These are phyloP conservation scores for Noctuana brunneofusca DNA, from an alignment of 2,888 invertebrate species.

Conservation along the genomic window DNA sequence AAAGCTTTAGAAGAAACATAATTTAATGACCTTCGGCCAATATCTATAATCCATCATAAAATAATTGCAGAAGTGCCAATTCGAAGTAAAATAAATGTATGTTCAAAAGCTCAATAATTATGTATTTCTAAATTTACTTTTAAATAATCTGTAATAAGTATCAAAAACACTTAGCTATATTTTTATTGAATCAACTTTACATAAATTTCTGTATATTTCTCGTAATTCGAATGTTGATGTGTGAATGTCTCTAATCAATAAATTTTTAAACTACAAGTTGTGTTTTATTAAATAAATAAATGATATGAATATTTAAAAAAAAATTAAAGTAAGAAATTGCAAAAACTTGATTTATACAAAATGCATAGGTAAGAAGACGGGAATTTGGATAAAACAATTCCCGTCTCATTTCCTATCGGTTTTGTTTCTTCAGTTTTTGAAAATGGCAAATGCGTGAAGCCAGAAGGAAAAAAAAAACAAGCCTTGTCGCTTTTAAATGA, in stretches of 20 bases:
- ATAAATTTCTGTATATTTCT: slow-evolving; percentile 43
- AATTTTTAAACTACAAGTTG: slow-evolving; percentile 51
- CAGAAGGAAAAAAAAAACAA: no score
- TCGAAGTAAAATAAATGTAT: slow-evolving; percentile 35
- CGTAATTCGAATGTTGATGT: slow-evolving; percentile 76
- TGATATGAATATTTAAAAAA: neutral
- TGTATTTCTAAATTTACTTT: slow-evolving; percentile 25
- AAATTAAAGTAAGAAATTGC: no score
- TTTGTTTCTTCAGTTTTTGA: no score
- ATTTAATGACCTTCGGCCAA: no score
- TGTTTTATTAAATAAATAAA: slow-evolving; percentile 25
- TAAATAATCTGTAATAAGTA: slow-evolving; percentile 25
- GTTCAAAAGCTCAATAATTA: slow-evolving; percentile 33
- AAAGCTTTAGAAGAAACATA: no score
- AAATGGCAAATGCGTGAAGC: no score
- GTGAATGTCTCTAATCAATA: slow-evolving; percentile 83
- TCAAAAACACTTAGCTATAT: slow-evolving; percentile 17
- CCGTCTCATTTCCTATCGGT: no score
- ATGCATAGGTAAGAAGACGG: no score
- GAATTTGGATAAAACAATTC: no score
- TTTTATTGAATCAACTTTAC: slow-evolving; percentile 15
- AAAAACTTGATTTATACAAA: no score
- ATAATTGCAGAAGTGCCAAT: slow-evolving; percentile 40
- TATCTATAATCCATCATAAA: no score
- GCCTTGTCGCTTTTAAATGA: no score